Base-by-base conservation (phyloP, 2,113 vertebrate genomes). In the Oryzias curvinotus region DNA sequence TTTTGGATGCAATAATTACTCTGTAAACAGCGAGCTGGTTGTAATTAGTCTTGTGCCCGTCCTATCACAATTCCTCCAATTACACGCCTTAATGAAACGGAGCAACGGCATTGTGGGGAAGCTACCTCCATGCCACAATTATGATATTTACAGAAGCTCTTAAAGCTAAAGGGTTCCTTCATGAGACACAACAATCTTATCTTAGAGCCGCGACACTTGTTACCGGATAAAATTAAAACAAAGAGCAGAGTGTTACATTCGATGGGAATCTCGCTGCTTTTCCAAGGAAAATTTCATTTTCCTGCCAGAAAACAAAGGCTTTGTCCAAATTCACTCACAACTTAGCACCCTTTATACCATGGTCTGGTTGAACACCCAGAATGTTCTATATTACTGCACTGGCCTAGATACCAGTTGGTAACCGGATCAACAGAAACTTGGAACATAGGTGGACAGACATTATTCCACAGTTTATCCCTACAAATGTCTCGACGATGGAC, bases 61-160 rank as follows among this genome's bases (percentile, higher is more conserved):
- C 90, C 90, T 91, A 93, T 92, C 91, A 90, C 86, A 93, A 93
- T 92, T 87, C 86, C 87, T 91, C 81, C 91, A 92, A 93, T 93
- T 93, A 93, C 90, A 92, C 83, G 89, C 90, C 88, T 91, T 93
- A 91, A 92, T 93, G 91, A 92, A 92, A 92, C 81, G 71, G 85
- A 88, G 86, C 87, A 87, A 84, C 74, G 45, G 62, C 87, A 91
- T 88, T 88, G 91, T 91, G 78, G 81, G 83, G 80, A 87, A 88
- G 87, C 87, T 75, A 78, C 80, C 58, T 71, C 87, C 89, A 90
- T 90, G 90, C 90, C 86, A 90, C 90, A 92, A 92, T 93, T 92
- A 93, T 78, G 85, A 90, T 90, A 91, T 91, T 87, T 91, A 90
- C 92, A 91, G 90, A 83, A 88, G 88, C 89, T 90, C 90, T 92